A percentile compares a stretch with the other conserved stretches of the same genome.
Conservation (phyloP, 2,113 vertebrate species). For the Chroicocephalus ridibundus region DNA sequence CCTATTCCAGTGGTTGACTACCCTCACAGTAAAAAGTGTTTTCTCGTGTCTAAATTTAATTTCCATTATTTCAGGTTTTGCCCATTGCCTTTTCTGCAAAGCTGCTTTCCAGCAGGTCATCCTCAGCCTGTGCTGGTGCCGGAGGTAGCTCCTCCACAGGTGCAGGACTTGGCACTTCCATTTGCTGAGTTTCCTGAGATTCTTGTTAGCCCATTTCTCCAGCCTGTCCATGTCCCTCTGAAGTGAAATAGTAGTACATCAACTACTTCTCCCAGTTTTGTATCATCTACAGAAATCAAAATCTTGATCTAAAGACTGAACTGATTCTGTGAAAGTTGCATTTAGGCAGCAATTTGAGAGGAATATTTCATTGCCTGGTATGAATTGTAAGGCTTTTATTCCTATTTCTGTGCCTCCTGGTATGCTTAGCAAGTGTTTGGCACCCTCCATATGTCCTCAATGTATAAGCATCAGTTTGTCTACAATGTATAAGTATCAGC, state of each 20-base stretch:
- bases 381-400: background rate
- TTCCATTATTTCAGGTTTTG: background rate
- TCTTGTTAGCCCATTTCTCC: background rate
- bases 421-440: background rate
- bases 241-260: background rate
- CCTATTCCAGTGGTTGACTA: background rate
- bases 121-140: background rate
- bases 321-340: background rate
- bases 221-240: background rate
- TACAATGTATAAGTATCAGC: background rate
- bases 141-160: background rate
- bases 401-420: background rate
- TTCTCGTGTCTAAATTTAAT: background rate
- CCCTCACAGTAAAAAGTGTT: background rate
- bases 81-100: background rate
- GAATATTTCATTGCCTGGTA: background rate
- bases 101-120: background rate
- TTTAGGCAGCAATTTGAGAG: background rate
- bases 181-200: background rate
- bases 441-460: fast-evolving
- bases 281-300: background rate
- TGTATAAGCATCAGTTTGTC: background rate
- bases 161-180: background rate
- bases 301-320: background rate
- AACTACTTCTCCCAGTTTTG: background rate